Conservation (phyloP, 2,888 invertebrate genomes). For the Charanyca ferruginea region DNA sequence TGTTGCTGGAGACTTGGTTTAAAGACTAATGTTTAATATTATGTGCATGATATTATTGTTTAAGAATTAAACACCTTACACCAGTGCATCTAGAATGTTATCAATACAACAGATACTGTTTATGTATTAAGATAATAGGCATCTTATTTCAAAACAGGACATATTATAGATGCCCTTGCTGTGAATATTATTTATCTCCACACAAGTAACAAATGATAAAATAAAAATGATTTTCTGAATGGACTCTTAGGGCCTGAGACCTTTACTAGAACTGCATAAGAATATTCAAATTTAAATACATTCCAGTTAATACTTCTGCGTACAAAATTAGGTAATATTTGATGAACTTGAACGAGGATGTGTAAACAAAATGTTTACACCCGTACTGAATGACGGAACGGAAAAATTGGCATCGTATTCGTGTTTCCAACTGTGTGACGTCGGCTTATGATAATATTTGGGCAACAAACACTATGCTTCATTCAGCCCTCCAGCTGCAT, state of each 20-base stretch:
- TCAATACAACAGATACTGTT: constrained; percentile 1
- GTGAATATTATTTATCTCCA: neutral
- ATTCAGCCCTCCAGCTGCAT: constrained; percentile 39
- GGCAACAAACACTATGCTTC: neutral
- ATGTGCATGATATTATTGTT: too few species aligned
- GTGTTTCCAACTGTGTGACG: neutral
- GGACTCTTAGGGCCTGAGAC: constrained; percentile 3
- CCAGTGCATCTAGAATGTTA: constrained; percentile 16
- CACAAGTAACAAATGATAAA: neutral
- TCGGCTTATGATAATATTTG: constrained; percentile 4
- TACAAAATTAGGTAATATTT: constrained; percentile 50
- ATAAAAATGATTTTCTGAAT: constrained; percentile 36
- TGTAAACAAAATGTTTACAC: constrained; percentile 56
- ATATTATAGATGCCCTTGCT: neutral
- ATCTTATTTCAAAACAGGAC: neutral
- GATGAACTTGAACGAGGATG: constrained; percentile 27
- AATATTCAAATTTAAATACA: constrained; percentile 10
- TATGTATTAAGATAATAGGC: neutral
- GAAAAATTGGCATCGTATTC: neutral
- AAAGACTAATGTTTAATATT: too few species aligned
- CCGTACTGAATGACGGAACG: neutral
- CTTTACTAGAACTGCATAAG: neutral
- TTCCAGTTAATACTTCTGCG: constrained; percentile 5
- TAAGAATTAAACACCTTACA: neutral
- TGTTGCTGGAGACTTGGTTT: too few species aligned